These are phyloP conservation scores for Protobothrops mucrosquamatus DNA, from an alignment of 2,113 vertebrate species.

Conservation along the genomic window DNA sequence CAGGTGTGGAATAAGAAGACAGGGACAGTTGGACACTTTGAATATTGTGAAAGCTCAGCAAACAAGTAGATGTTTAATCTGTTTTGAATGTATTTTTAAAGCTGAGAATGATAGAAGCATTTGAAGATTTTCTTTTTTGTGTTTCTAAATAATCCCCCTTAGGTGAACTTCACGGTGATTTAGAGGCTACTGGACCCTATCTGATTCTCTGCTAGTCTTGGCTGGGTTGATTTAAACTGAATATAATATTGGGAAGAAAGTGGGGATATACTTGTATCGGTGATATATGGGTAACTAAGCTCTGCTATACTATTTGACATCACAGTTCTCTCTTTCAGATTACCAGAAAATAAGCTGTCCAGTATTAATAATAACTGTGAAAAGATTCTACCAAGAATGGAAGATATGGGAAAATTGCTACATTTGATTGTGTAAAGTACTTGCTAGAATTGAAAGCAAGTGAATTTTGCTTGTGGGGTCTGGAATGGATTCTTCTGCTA, in stretches of 20 bases:
- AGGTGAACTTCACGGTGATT: background rate
- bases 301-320: constrained; percentile 29
- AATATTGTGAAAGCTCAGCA: background rate
- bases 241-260: background rate
- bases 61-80: background rate
- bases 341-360: constrained; percentile 30
- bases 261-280: background rate
- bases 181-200: background rate
- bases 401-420: background rate
- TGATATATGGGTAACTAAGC: background rate
- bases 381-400: constrained; percentile 31
- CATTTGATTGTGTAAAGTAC: background rate
- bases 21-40: background rate
- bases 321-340: constrained; percentile 28
- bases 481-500: background rate
- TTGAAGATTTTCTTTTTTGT: background rate
- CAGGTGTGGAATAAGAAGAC: background rate
- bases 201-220: background rate
- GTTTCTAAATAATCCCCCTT: background rate
- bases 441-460: background rate
- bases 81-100: background rate
- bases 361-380: constrained; percentile 33
- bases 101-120: background rate
- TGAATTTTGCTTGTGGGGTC: background rate
- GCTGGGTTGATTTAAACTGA: background rate